A percentile compares a stretch with the other conserved stretches of the same genome.
Conservation (phyloP, 2,888 invertebrate genomes). For the Rhynchonema sp. region DNA sequence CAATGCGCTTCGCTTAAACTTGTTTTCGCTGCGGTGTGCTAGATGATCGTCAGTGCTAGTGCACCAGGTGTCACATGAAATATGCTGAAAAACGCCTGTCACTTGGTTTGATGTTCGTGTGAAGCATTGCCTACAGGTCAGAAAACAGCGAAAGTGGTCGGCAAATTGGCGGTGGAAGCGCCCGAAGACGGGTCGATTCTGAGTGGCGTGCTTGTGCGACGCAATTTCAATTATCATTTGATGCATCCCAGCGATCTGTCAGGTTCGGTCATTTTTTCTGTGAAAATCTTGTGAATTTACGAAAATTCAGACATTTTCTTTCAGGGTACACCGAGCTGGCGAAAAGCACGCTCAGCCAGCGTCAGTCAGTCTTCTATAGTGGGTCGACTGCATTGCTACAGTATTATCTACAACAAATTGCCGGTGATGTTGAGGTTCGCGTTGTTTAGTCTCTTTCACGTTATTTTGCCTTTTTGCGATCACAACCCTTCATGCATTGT, state of each 20-base stretch:
- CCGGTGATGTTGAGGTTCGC: conserved; percentile 25
- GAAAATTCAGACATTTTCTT: conserved; percentile 13
- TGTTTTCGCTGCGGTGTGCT: too few relatives aligned
- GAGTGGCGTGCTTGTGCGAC: conserved; percentile 79
- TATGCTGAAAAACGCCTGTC: too few relatives aligned
- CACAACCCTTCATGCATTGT: too few relatives aligned
- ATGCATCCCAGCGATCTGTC: conserved; percentile 71
- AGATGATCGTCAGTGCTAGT: too few relatives aligned
- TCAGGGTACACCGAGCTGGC: conserved; percentile 84
- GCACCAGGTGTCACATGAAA: too few relatives aligned
- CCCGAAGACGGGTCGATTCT: conserved; percentile 57
- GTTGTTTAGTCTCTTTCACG: not conserved
- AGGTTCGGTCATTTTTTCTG: too few relatives aligned
- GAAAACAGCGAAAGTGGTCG: conserved; percentile 95
- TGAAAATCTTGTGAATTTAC: too few relatives aligned
- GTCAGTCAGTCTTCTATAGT: conserved; percentile 68
- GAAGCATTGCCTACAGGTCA: too few relatives aligned
- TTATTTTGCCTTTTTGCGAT: too few relatives aligned
- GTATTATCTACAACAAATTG: conserved; percentile 32
- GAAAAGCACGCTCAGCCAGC: conserved; percentile 74
- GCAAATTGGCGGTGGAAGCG: conserved; percentile 60
- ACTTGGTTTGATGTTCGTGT: too few relatives aligned
- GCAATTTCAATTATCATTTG: conserved; percentile 94
- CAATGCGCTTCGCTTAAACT: too few relatives aligned
- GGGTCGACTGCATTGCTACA: conserved; percentile 43